Conservation (phyloP, 2,113 vertebrate genomes). For the Zosterops pallidus region DNA sequence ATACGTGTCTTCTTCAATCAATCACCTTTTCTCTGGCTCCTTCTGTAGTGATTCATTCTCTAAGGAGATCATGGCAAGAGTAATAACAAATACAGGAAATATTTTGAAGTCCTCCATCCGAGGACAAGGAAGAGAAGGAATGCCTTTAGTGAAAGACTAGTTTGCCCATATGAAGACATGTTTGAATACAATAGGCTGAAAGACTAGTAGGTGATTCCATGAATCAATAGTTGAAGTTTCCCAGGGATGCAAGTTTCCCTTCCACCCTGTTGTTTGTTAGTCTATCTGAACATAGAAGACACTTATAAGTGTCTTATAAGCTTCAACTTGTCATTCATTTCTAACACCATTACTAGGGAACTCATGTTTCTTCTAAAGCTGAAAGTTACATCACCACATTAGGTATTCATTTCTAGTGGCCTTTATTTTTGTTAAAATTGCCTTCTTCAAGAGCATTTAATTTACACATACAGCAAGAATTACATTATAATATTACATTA, state of each 20-base stretch:
- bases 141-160: not conserved
- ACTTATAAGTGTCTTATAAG: not conserved
- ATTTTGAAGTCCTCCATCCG: not conserved
- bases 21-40: not conserved
- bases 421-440: not conserved
- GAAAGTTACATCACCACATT: not conserved
- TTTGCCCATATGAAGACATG: not conserved
- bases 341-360: not conserved
- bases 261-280: not conserved
- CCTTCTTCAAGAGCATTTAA: not conserved
- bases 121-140: not conserved
- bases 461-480: not conserved
- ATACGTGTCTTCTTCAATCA: not conserved
- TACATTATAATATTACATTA: not conserved
- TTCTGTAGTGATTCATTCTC: not conserved
- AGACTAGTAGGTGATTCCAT: not conserved
- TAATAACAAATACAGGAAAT: not conserved
- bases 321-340: not conserved
- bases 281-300: not conserved
- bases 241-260: not conserved
- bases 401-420: fast-evolving
- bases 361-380: not conserved
- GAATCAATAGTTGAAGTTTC: not conserved
- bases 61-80: not conserved
- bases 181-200: not conserved